Conservation (phyloP, 2,888 invertebrate genomes). For the Troilus luridus region DNA sequence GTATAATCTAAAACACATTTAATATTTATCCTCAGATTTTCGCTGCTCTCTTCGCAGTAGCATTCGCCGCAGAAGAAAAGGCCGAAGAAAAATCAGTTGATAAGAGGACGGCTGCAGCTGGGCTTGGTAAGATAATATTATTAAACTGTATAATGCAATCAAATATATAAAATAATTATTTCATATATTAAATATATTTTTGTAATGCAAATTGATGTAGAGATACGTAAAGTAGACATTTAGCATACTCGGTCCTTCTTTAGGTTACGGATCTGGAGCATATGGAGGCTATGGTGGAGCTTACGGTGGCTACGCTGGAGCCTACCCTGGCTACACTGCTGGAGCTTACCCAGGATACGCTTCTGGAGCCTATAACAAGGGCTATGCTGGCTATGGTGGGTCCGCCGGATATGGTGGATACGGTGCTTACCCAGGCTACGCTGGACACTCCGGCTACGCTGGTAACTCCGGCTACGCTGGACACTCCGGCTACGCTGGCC, state of each 20-base stretch:
- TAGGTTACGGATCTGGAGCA: constrained; percentile 37
- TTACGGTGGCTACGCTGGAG: constrained; percentile 51
- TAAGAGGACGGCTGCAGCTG: constrained; percentile 15
- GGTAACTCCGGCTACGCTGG: neutral
- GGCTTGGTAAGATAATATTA: neutral
- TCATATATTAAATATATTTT: neutral
- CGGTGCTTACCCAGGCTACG: neutral
- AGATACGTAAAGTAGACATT: neutral
- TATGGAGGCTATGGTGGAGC: constrained; percentile 51
- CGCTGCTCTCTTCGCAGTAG: constrained; percentile 47
- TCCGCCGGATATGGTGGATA: constrained; percentile 54
- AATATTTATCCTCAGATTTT: neutral
- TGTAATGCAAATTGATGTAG: too few species aligned
- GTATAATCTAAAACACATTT: neutral
- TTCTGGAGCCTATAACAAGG: neutral
- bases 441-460: constrained; percentile 50
- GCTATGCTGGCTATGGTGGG: neutral
- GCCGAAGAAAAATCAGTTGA: neutral
- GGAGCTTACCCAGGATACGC: neutral
- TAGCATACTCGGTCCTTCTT: neutral
- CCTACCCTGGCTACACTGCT: neutral
- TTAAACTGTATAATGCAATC: too few species aligned
- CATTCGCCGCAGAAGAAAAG: neutral
- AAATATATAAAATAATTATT: neutral
- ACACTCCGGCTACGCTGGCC: neutral